These are phyloP conservation scores for Apocrypta bakeri DNA, from an alignment of 1,140 invertebrate species.

Conservation along the genomic window DNA sequence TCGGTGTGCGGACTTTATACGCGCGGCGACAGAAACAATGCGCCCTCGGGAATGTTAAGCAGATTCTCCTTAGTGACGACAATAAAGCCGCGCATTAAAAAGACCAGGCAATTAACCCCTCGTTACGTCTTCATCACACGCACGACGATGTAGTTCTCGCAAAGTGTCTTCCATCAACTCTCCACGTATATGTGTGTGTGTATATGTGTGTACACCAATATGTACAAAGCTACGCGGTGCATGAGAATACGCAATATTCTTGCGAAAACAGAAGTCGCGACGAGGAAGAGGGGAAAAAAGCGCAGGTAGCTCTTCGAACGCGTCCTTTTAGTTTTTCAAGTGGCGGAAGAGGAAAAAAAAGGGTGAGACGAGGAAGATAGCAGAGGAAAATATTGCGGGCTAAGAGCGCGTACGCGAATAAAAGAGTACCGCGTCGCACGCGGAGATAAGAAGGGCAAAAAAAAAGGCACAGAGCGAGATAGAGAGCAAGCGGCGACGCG, in stretches of 20 bases:
- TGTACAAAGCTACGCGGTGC: neutral
- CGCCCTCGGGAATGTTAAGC: slow-evolving; percentile 9
- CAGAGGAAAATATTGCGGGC: slow-evolving; percentile 47
- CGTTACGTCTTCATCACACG: neutral
- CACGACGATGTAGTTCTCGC: slow-evolving; percentile 18
- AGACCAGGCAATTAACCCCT: slow-evolving; percentile 36
- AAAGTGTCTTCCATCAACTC: slow-evolving; percentile 18
- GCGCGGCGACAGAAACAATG: neutral
- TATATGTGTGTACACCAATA: too few relatives aligned
- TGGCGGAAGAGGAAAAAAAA: neutral
- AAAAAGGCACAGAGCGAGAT: neutral
- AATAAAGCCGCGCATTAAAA: slow-evolving; percentile 28
- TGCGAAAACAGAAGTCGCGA: neutral
- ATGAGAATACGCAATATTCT: too few relatives aligned
- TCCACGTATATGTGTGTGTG: too few relatives aligned
- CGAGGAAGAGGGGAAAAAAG: neutral
- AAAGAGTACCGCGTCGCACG: slow-evolving; percentile 33
- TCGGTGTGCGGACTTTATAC: neutral
- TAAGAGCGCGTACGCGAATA: slow-evolving; percentile 40
- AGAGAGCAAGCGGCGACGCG: slow-evolving; percentile 15
- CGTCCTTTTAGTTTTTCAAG: slow-evolving; percentile 22
- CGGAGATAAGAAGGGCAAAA: neutral
- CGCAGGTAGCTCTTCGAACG: neutral
- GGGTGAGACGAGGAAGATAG: slow-evolving; percentile 26
- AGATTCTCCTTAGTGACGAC: slow-evolving; percentile 23